These are phyloP conservation scores for Plestiodon gilberti DNA, from an alignment of 2,113 vertebrate species.

Conservation along the genomic window DNA sequence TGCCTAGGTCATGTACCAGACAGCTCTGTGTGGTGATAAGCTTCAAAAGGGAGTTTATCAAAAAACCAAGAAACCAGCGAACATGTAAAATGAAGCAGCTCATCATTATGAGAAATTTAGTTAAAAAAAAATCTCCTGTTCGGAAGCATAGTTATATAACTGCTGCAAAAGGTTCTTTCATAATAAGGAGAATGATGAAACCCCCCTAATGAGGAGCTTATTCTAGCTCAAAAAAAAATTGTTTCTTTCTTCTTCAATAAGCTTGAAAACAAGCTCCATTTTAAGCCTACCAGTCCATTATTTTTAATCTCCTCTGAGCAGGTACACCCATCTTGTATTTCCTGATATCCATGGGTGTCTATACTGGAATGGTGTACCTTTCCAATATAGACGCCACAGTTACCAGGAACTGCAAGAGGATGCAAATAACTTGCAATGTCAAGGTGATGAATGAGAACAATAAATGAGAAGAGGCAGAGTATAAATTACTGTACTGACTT, in stretches of 20 bases:
- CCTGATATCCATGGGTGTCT: too few relatives aligned
- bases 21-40: neutral
- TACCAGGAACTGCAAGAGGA: neutral
- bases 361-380: neutral
- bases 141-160: neutral
- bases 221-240: neutral
- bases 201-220: neutral
- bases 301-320: neutral
- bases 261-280: neutral
- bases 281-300: neutral
- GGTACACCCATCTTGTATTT: neutral
- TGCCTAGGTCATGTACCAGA: neutral
- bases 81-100: neutral
- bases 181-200: neutral
- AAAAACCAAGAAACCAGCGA: too few relatives aligned
- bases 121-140: too few relatives aligned
- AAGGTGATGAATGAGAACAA: neutral
- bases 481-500: neutral
- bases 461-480: neutral
- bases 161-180: neutral
- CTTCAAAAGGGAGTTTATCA: neutral
- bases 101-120: neutral
- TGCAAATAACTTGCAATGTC: neutral
- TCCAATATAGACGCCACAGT: neutral
- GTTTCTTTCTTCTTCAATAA: neutral